Conservation (phyloP, 2,113 vertebrate genomes). For the Trichechus manatus region DNA sequence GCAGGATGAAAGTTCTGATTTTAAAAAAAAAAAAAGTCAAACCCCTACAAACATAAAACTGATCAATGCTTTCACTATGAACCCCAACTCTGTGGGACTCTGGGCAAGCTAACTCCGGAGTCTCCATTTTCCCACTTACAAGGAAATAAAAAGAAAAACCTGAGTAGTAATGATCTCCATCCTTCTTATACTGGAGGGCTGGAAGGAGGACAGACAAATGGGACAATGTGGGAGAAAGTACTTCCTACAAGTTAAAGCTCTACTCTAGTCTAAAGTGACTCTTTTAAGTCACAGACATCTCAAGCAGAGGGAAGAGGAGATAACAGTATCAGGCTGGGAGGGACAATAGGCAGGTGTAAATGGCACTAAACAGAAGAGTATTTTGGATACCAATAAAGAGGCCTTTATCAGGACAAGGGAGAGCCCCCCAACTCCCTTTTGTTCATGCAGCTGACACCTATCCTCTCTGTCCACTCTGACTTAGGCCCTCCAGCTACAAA, state of each 20-base stretch:
- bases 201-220: background rate
- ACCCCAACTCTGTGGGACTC: background rate
- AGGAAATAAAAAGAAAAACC: background rate
- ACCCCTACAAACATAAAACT: background rate
- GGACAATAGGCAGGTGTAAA: background rate
- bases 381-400: too few species aligned
- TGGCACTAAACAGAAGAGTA: background rate
- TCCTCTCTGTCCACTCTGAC: background rate
- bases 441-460: background rate
- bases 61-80: background rate
- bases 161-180: background rate
- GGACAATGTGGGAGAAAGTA: too few species aligned
- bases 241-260: background rate
- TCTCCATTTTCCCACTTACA: background rate
- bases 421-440: background rate
- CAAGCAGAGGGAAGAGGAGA: background rate
- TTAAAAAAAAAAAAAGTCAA: background rate
- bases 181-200: background rate
- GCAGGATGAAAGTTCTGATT: background rate
- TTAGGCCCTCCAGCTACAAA: background rate
- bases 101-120: background rate
- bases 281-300: background rate
- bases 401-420: too few species aligned
- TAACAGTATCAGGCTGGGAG: background rate
- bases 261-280: too few species aligned